Percentiles rank a stretch among this genome's conserved stretches.
These are phyloP conservation scores for Ophioninae sp. DNA, from an alignment of 2,888 invertebrate genomes.

Conservation along the genomic window DNA sequence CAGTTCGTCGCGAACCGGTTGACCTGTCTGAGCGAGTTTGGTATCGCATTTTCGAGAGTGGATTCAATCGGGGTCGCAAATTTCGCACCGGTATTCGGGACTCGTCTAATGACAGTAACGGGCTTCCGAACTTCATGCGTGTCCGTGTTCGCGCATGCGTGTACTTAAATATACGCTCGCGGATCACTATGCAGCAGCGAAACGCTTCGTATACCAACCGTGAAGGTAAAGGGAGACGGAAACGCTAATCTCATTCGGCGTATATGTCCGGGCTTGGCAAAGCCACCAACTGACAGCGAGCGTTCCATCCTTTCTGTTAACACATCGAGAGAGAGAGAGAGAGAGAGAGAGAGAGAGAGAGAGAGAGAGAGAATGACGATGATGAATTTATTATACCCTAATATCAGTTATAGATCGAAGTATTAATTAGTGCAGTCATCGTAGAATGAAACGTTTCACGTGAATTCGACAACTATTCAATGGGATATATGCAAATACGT, in stretches of 20 bases:
- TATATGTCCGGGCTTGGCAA: conserved; percentile 35
- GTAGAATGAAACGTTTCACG: background rate
- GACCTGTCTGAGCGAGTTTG: background rate
- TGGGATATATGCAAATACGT: background rate
- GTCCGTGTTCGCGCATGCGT: background rate
- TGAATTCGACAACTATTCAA: background rate
- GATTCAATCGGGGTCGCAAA: background rate
- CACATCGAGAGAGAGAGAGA: background rate
- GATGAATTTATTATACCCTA: background rate
- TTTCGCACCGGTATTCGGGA: background rate
- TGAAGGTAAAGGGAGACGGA: conserved; percentile 36
- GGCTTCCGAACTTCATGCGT: background rate
- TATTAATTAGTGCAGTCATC: background rate
- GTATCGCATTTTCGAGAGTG: background rate
- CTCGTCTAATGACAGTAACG: background rate
- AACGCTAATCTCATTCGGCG: conserved; percentile 45
- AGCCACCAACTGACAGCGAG: conserved; percentile 16
- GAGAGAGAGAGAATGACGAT: background rate
- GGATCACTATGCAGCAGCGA: background rate
- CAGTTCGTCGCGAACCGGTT: background rate
- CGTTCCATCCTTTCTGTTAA: conserved; percentile 2
- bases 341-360: background rate
- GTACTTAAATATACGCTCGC: background rate
- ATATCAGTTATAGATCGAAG: background rate
- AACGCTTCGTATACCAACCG: background rate